Base-by-base conservation (phyloP, 2,797 vertebrate species). In the Euthynnus affinis region DNA sequence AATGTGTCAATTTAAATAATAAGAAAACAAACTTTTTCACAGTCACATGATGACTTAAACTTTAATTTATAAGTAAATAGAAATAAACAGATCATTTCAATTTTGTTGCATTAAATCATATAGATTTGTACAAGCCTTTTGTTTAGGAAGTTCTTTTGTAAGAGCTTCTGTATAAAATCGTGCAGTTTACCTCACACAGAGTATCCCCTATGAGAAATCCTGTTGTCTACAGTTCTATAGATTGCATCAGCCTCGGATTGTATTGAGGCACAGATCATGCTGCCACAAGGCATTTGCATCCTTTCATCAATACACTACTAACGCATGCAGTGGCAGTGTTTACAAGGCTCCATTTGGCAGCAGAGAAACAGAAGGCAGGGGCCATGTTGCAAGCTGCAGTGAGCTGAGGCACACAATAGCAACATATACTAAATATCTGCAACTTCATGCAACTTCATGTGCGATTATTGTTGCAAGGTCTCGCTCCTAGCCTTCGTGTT, bases 221-320 rank as follows among this genome's bases (percentile, higher is more conserved):
- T 76, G 87, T 83, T 88, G 86, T 90, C 79, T 87, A 2, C n/a
- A 82, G 70, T 66, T 85, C 82, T 88, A 84, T 90, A 79, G 88
- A 92, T 91, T 86, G 57, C 67, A 20, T 88, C 90, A 86, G 85
- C 81, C 83, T 80, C 7, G 55, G 82, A 89, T 88, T 17, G 76
- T 76, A 88, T 89, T 82, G 84, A 89, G 77, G 83, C 73, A 40
- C 77, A 66, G 76, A 88, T 89, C 85, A 46, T 27, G 79, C 82
- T 58, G 82, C 88, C 88, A 86, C 18, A 4, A 82, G 89, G 83
- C 86, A 86, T 93, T 87, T 82, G 90, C 90, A 88, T 88, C 82
- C 78, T 87, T 91, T 88, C 78, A 90, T 91, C 92, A 86, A 86
- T 85, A 87, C 76, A 6, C 72, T 52, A 8, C 81, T 90, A 84